A percentile compares a stretch with the other conserved stretches of the same genome.
These are phyloP conservation scores for Equus przewalskii DNA, from an alignment of 2,113 vertebrate species.

Conservation along the genomic window DNA sequence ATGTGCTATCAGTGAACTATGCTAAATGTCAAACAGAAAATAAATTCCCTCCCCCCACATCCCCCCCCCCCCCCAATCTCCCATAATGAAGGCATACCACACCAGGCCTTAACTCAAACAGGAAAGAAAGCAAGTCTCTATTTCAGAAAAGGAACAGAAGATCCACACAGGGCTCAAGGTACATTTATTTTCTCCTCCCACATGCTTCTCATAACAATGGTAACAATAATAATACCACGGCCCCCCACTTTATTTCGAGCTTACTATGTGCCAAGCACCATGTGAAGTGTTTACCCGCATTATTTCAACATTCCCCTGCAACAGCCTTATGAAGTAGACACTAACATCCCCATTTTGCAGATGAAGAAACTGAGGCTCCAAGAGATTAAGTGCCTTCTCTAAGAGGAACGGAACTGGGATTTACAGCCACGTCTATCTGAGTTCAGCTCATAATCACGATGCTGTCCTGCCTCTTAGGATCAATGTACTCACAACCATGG, in stretches of 20 bases:
- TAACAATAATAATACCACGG: too few species aligned
- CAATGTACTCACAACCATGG: background rate
- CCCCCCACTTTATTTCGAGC: rapidly evolving
- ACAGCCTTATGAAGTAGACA: background rate
- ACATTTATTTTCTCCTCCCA: background rate
- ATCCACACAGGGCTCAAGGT: background rate
- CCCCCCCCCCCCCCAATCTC: background rate
- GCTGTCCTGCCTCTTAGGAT: background rate
- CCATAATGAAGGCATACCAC: rapidly evolving
- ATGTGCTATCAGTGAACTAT: rapidly evolving
- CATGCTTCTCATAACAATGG: rapidly evolving
- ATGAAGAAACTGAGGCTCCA: background rate
- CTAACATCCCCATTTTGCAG: background rate
- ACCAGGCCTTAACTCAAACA: background rate
- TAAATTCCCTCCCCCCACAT: rapidly evolving
- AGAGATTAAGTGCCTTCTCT: background rate
- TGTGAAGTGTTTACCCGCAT: background rate
- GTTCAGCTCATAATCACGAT: background rate
- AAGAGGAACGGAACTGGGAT: background rate
- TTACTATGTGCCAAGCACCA: background rate
- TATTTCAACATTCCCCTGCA: rapidly evolving
- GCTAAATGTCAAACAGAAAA: background rate
- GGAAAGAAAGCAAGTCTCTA: background rate
- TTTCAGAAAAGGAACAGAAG: background rate
- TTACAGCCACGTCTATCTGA: background rate